phyloP scores from a whole-genome alignment of 2,113 vertebrate genomes.

The Eurypyga helias region DNA sequence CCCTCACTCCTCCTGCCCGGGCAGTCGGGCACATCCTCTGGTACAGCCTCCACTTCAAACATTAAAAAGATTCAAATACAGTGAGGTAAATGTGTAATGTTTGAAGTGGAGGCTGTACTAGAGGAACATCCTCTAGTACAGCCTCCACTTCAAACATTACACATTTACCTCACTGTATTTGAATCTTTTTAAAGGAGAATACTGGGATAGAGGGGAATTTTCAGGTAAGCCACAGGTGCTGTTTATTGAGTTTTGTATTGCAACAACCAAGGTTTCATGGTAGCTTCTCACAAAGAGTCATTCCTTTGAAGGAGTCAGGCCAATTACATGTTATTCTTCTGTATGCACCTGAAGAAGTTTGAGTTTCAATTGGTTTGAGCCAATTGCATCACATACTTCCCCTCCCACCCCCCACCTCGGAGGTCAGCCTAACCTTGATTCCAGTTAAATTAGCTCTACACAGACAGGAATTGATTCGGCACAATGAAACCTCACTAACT shows the following conservation, averaged over 20 bases:
- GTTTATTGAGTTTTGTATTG: background rate
- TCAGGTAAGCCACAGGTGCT: background rate
- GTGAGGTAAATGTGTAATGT: background rate
- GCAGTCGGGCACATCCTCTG: accelerated
- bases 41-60: no score
- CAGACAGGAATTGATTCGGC: background rate
- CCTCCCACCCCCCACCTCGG: background rate
- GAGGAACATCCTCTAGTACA: no score
- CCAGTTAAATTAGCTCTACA: background rate
- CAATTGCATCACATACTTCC: background rate
- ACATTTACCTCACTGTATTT: background rate
- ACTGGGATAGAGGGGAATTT: background rate
- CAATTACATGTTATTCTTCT: conserved; percentile 3
- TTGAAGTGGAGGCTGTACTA: no score
- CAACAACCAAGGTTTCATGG: background rate
- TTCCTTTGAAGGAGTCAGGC: background rate
- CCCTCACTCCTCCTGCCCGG: background rate
- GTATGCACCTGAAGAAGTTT: background rate
- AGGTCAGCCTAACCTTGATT: conserved; percentile 51
- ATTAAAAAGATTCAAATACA: background rate
- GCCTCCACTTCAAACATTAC: background rate
- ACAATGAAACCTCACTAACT: background rate
- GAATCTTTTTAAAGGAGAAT: background rate
- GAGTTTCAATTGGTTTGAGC: background rate
- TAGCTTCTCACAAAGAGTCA: background rate